Evolutionary conservation across 2,888 invertebrate species (phyloP), one percentile per base, ranked within the genome.

Genomic region (Proisotoma minuta): DNA sequence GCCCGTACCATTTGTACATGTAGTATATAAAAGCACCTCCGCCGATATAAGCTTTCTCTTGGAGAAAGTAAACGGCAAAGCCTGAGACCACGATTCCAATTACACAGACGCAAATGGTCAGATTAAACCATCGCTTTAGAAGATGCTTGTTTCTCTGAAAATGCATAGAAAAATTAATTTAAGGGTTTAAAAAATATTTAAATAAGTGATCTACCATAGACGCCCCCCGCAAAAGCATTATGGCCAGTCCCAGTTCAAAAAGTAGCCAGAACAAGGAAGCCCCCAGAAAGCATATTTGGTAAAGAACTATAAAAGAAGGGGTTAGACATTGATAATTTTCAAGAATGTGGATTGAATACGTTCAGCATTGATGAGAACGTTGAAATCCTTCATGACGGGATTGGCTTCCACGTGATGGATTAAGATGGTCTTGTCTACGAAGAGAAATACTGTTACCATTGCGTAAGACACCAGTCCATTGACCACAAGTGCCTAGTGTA

Each of bases 1-100:
- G 62, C 40, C 66, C 66, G 52, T 69, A 69, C 66, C 66, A 66
- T 51, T 69, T 69, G 59, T 69, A 69, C 24, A 69, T 56, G 48
- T 69, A 69, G 47, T 64, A 69, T 39, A 63, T 57, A 12, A 64
- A 58, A 4, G 66, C 62, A 4, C 56, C 65, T 8, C 57, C 50
- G 2, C 57, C 66, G 27, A 66, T 27, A 12, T 48, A 63, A 0
- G 56, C 58, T 39, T 51, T 57, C 58, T 66, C 62, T 26, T 63
- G 53, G 15, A 51, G 24, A 26, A 22, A 63, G 29, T 66, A 66
- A 2, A 62, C 29, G 1, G 51, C 58, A 54, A 66, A 28, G 1
- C 62, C 60, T 15, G 66, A 60, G 20, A 54, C 28, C 10, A 60
- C 39, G n/a, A 66, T 56, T 28, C 69, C 64, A 43, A 69, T 60